Conservation (phyloP, 1,140 invertebrate genomes). For the Hycleus cichorii region DNA sequence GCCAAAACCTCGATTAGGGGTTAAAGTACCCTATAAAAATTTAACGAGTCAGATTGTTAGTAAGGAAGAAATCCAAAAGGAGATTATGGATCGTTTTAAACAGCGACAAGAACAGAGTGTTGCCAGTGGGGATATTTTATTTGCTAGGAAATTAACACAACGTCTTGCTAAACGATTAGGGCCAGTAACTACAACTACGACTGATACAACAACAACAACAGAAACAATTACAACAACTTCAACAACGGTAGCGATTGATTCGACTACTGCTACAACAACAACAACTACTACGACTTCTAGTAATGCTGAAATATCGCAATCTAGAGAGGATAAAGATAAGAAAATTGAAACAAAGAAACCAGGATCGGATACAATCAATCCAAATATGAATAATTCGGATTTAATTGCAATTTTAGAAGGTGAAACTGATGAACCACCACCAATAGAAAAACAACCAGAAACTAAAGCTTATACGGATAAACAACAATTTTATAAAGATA, state of each 20-base stretch:
- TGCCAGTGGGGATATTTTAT: slow-evolving; percentile 28
- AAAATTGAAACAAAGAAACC: slow-evolving; percentile 10
- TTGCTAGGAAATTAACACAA: slow-evolving; percentile 38
- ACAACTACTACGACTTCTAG: neutral
- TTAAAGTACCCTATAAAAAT: slow-evolving; percentile 43
- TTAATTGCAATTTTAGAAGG: slow-evolving; percentile 40
- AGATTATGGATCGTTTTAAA: slow-evolving; percentile 38
- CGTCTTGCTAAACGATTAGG: slow-evolving; percentile 36
- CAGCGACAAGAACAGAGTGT: slow-evolving; percentile 15
- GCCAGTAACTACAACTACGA: slow-evolving; percentile 9
- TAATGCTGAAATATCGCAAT: neutral
- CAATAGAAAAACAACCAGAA: neutral
- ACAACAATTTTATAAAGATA: slow-evolving; percentile 15
- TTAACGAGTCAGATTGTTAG: slow-evolving; percentile 45
- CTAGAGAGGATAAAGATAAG: neutral
- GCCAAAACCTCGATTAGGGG: slow-evolving; percentile 40
- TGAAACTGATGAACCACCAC: slow-evolving; percentile 16
- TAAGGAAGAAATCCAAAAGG: slow-evolving; percentile 44
- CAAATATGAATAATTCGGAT: slow-evolving; percentile 34
- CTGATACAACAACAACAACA: neutral
- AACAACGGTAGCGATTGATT: neutral
- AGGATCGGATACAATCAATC: neutral
- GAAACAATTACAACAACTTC: neutral
- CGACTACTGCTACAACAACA: neutral
- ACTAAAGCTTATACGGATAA: neutral